Evolutionary conservation across 2,888 invertebrate genomes (phyloP), one percentile per base, ranked within the genome.

Genomic region (Mythimna vitellina): DNA sequence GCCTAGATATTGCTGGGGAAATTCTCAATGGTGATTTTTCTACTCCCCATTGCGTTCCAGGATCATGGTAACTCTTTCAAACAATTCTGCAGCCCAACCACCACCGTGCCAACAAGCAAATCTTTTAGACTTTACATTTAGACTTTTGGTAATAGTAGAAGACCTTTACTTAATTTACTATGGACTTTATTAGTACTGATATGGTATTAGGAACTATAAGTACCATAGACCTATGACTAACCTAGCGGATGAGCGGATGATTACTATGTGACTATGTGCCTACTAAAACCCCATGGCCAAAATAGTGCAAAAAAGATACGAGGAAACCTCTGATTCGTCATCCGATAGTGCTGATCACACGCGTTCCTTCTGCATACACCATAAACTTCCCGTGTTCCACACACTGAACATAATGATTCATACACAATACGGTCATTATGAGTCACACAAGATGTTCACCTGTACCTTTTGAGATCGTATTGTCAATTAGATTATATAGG

Each of bases 371-470:
- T 84, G 86, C 83, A 80, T 83, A 78, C 80, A 85, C 86, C 85
- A 83, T 83, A 79, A 80, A 87, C 85, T 90, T 89, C 89, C 89
- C 89, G 89, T 91, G 86, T 84, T 84, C 86, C 85, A 85, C 86
- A 88, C 86, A 70, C 79, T 86, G 87, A 87, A 88, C 88, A 88
- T 74, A 65, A 81, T 91, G 89, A 91, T 78, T 83, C 85, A 86
- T 82, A 68, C 70, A 83, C 42, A 42, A 72, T 73, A 68, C 72
- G 81, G 76, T 58, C 81, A 87, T 79, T 75, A 84, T 90, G 90
- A 90, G 69, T 91, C 89, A 91, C 62, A 79, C 69, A 78, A 83
- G 77, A 85, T 86, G 68, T 86, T 87, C 90, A 89, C 88, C 87
- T 88, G 89, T 87, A 83, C 76, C 79, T 81, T 76, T 70, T 67